Base-by-base conservation (phyloP, 2,113 vertebrate genomes). In the Balaeniceps rex region DNA sequence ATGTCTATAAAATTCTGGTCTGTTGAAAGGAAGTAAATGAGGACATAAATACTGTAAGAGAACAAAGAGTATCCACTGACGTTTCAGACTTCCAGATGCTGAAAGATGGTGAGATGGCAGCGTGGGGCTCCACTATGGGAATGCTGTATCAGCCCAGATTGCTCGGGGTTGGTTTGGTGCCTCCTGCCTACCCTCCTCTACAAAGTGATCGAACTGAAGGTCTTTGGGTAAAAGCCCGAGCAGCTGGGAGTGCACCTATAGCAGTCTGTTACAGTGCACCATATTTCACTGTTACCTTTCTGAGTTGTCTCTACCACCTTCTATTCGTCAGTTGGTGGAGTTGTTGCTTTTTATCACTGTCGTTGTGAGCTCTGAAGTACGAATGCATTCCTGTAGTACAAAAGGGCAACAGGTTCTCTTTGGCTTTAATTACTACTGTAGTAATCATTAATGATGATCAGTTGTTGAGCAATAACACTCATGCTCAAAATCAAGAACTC, bases 261-360 rank as follows among this genome's bases (percentile, higher is more conserved):
- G 52, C 33, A 57, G 36, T 14, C 46, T 66, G 78, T 10, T 22
- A 19, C 18, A 49, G 21, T 5, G 38, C 0, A 0, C 46, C 4
- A 0, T 40, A 33, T 31, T n/a, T 65, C 54, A 31, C 38, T 60
- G 19, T 2, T n/a, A 54, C 42, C 7, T 38, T 58, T 24, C 38
- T 33, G 23, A 61, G 7, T 9, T 57, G 52, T 9, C 7, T 61
- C 26, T 38, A 13, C 23, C 76, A 16, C 25, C 28, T 61, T 64
- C 26, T 46, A 5, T 28, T 52, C 34, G 23, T 61, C 71, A 75
- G n/a, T 14, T 82, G 60, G 3, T 51, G 3, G 44, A 74, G 14
- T 4, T 52, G 9, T 21, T 69, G n/a, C 7, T 31, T 61, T 65
- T 66, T 31, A 6, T 66, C 17, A 14, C 49, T 55, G n/a, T 44